Evolutionary conservation across 2,888 invertebrate species (phyloP).

Genomic region (Pandemis corylana): DNA sequence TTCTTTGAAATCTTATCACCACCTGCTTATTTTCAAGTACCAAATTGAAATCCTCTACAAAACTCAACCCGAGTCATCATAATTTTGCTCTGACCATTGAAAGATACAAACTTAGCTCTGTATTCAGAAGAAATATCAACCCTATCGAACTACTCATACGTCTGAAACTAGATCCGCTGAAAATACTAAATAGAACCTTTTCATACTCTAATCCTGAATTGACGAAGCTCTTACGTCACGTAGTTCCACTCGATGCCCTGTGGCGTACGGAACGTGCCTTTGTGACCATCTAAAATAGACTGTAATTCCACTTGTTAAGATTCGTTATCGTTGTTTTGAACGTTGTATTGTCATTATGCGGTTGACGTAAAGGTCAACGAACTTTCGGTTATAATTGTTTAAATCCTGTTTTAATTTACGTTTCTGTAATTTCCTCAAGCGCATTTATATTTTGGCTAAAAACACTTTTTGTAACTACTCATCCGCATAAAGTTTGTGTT

Average conservation of each 20-base stretch:
- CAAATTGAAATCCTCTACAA: neutral
- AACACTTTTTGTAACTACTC: no score
- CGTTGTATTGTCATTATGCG: neutral
- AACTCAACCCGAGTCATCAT: constrained; percentile 28
- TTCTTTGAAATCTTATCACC: neutral
- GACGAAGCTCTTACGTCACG: constrained; percentile 37
- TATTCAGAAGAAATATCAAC: neutral
- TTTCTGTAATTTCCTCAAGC: neutral
- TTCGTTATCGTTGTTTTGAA: constrained; percentile 1
- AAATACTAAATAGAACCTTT: neutral
- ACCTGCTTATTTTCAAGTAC: constrained; percentile 3
- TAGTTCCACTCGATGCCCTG: constrained; percentile 30
- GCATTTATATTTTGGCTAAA: no score
- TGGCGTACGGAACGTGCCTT: neutral
- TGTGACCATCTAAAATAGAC: neutral
- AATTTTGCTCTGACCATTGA: neutral
- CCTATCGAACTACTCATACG: neutral
- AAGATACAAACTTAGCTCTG: neutral
- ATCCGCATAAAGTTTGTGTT: no score
- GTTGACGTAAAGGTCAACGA: neutral
- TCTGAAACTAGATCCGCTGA: neutral
- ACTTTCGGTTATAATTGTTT: neutral
- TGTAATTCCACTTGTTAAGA: constrained; percentile 2
- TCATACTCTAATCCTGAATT: neutral
- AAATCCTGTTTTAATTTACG: neutral